Conservation (phyloP, 2,113 vertebrate genomes). For the Oenanthe oenanthe region DNA sequence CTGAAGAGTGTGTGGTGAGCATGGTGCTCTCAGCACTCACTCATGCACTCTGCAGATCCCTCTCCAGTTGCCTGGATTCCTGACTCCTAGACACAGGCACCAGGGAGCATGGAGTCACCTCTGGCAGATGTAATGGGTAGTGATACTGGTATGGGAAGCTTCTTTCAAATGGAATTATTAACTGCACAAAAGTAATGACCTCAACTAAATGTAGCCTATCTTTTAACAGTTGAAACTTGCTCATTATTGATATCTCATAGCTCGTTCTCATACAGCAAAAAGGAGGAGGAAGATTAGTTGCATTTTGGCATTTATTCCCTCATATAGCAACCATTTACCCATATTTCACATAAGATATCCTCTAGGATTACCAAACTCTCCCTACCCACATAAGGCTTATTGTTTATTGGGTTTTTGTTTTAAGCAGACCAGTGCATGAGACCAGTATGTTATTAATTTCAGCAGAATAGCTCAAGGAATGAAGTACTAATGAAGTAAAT, state of each 20-base stretch:
- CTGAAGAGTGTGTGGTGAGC: accelerated
- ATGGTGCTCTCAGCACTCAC: background rate
- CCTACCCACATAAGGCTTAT: background rate
- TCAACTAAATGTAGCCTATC: background rate
- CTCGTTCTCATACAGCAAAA: background rate
- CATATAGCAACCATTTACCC: background rate
- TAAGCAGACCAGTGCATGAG: background rate
- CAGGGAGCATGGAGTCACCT: background rate
- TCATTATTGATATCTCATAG: background rate
- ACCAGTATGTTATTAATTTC: background rate
- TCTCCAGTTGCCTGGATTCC: background rate
- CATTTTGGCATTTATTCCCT: background rate
- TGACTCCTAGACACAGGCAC: background rate
- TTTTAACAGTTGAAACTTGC: background rate
- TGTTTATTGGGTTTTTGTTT: background rate
- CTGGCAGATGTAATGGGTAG: background rate
- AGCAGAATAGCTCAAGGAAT: background rate
- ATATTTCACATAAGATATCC: background rate
- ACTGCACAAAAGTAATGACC: background rate
- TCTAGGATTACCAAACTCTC: background rate
- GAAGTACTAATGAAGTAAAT: constrained; percentile 19
- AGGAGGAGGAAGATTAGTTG: background rate
- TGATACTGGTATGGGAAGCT: background rate
- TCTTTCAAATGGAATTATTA: background rate
- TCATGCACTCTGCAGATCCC: background rate